These are phyloP conservation scores for Caranx ignobilis DNA, from an alignment of 2,113 vertebrate genomes.

Conservation along the genomic window DNA sequence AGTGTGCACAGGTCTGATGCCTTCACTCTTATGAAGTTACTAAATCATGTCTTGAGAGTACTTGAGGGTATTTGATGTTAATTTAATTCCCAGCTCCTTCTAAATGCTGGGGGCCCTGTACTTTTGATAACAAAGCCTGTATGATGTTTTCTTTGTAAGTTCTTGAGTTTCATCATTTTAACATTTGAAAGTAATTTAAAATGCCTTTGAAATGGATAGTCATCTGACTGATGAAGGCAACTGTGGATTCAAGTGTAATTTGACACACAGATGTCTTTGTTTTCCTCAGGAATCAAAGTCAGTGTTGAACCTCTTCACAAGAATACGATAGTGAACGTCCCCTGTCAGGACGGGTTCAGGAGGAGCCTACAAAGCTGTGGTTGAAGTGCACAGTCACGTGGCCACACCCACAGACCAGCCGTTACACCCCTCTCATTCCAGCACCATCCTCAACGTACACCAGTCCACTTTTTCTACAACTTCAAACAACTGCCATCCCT, in stretches of 20 bases:
- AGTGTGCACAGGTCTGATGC: too few relatives aligned
- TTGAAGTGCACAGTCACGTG: conserved; percentile 26
- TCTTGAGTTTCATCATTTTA: not conserved
- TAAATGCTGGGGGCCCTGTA: too few relatives aligned
- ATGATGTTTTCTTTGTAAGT: not conserved
- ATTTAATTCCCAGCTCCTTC: too few relatives aligned
- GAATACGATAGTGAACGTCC: conserved; percentile 82
- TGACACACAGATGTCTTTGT: not conserved
- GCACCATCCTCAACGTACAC: conserved; percentile 23
- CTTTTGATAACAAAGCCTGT: not conserved
- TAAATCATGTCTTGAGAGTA: not conserved
- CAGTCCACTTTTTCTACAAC: conserved; percentile 41
- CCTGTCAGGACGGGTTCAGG: conserved; percentile 26
- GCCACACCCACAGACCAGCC: conserved; percentile 2
- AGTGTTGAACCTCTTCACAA: conserved; percentile 88
- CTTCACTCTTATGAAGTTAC: not conserved
- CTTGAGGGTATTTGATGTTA: not conserved
- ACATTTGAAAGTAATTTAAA: not conserved
- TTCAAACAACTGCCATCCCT: conserved; percentile 45
- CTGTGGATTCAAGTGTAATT: too few relatives aligned
- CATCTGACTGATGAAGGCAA: not conserved
- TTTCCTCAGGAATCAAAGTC: conserved; percentile 86
- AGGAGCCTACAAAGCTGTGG: not conserved
- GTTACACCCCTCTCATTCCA: conserved; percentile 10
- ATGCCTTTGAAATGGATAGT: too few relatives aligned